These are phyloP conservation scores for Xiphorhynchus elegans DNA, from an alignment of 2,113 vertebrate species.

Conservation along the genomic window DNA sequence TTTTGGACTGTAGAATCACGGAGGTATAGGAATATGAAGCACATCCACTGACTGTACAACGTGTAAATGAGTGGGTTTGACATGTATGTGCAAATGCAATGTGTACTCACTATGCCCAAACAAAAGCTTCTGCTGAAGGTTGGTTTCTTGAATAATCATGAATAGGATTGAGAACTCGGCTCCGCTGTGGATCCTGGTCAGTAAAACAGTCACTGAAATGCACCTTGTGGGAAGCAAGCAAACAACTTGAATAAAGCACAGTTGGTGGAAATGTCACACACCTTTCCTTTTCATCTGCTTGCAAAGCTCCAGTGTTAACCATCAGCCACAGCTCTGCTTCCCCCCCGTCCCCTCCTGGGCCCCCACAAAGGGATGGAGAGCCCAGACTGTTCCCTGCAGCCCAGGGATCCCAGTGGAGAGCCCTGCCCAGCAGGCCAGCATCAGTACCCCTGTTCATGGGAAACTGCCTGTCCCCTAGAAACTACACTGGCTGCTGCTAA, in stretches of 20 bases:
- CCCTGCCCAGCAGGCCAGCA: neutral
- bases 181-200: neutral
- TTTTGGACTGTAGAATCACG: neutral
- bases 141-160: neutral
- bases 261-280: neutral
- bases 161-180: neutral
- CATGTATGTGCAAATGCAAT: neutral
- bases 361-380: neutral
- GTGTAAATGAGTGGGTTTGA: neutral
- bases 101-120: neutral
- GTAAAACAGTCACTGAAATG: neutral
- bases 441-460: rapidly evolving
- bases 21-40: neutral
- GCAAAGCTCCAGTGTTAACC: neutral
- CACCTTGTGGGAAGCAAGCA: neutral
- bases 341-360: neutral
- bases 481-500: neutral
- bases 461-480: neutral
- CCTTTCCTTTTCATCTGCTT: neutral
- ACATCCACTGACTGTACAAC: neutral
- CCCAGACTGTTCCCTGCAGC: neutral
- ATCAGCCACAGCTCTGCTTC: neutral
- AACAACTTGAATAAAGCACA: neutral
- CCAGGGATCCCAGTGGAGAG: neutral
- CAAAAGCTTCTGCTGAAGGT: neutral